Evolutionary conservation across 2,797 vertebrate species (phyloP), one percentile per base, ranked within the genome.

Genomic region (Sebastes itinus): DNA sequence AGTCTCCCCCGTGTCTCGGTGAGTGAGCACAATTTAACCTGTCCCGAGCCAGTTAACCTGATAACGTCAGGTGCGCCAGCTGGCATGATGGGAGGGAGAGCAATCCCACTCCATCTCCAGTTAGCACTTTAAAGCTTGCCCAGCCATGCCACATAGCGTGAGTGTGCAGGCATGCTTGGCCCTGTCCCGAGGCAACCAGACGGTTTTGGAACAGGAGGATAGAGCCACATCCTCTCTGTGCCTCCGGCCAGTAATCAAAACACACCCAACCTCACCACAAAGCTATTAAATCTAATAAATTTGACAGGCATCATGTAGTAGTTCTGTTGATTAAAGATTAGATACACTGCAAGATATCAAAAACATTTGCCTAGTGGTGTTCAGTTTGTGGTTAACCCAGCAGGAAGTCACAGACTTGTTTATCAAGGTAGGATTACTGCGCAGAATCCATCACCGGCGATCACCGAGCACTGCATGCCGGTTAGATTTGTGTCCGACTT

Each of bases 1-100:
- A 11, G 2, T 7, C n/a, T 7, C 42, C 35, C 16, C 1, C 20
- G 12, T 55, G 32, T 75, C 71, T 60, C 56, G 46, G 61, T 46
- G 13, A 80, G 18, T 74, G 60, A 67, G 66, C 77, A 70, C 58
- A 22, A 77, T 83, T 71, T 33, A 83, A 80, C 73, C 59, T 67
- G 59, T 87, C 80, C 56, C 58, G 64, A 83, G 56, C 72, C 75
- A 10, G 49, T 71, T 84, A 81, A 63, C 67, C 63, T 61, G 78
- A 83, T 80, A 66, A 84, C 56, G 12, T 61, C 69, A 68, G 60
- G 72, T 77, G 60, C 2, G 20, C 72, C 79, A 86, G 62, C 68
- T 81, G 62, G 72, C 78, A 70, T 33, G n/a, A 78, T 30, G 60
- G 20, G 23, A 73, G 58, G 22, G 54, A 80, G 59, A 78, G 27